Evolutionary conservation across 2,797 vertebrate species (phyloP).

Genomic region (Rhynchonycteris naso): DNA sequence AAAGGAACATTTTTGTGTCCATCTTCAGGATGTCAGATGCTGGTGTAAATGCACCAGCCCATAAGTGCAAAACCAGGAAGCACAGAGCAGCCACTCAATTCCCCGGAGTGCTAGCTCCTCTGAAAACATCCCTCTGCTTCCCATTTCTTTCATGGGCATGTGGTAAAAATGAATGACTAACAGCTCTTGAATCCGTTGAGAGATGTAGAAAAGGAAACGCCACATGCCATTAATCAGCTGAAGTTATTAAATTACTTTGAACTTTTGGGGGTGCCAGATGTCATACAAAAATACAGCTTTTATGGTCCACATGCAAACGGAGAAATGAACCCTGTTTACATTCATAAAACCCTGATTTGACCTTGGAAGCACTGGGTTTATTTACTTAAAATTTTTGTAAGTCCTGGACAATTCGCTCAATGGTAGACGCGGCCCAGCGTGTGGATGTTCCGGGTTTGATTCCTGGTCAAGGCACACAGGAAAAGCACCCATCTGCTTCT

Average conservation of each 20-base stretch:
- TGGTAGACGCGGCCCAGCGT: too few species aligned
- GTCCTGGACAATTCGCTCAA: too few species aligned
- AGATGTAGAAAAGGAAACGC: not conserved
- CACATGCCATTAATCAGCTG: not conserved
- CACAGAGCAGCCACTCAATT: not conserved
- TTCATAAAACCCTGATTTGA: not conserved
- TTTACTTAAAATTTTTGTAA: slow-evolving; percentile 5
- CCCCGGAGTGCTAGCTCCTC: not conserved
- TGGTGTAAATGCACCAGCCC: too few species aligned
- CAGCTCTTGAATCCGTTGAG: not conserved
- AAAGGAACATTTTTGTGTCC: not conserved
- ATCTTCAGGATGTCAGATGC: not conserved
- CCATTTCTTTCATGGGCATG: too few species aligned
- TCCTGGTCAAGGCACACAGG: too few species aligned
- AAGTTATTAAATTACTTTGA: not conserved
- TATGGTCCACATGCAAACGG: not conserved
- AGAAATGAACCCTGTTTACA: slow-evolving; percentile 31
- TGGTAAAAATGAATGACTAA: not conserved
- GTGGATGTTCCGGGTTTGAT: too few species aligned
- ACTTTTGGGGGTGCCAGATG: not conserved
- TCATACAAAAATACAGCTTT: not conserved
- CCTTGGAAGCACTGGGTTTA: not conserved
- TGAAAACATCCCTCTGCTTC: not conserved
- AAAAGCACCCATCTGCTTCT: too few species aligned
- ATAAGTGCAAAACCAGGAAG: not conserved